phyloP scores from a whole-genome alignment of 2,113 vertebrate species.

The Phaetusa simplex region DNA sequence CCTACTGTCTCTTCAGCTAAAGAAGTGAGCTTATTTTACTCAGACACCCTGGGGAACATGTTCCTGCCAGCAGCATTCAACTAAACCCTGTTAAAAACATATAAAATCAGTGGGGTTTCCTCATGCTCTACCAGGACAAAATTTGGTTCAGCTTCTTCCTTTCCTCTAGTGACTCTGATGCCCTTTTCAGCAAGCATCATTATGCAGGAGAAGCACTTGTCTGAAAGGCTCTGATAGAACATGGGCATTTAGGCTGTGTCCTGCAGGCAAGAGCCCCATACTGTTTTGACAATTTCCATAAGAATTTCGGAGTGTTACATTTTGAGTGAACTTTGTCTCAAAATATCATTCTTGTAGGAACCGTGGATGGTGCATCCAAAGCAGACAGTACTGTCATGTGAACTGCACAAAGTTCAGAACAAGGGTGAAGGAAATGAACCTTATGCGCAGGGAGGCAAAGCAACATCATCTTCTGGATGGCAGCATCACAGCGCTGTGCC shows the following conservation, averaged over 20 bases:
- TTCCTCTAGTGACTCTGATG: neutral
- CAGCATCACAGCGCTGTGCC: neutral
- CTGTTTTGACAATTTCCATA: neutral
- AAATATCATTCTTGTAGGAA: neutral
- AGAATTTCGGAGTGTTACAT: neutral
- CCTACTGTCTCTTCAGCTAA: neutral
- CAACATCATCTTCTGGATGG: neutral
- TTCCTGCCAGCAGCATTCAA: neutral
- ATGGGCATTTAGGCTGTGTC: neutral
- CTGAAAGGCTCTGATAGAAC: neutral
- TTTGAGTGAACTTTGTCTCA: neutral
- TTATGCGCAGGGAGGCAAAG: neutral
- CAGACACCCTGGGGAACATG: neutral
- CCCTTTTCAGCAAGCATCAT: neutral
- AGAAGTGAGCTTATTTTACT: neutral
- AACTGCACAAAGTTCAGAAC: neutral
- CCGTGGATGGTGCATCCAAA: neutral
- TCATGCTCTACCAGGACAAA: neutral
- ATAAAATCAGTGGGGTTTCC: neutral
- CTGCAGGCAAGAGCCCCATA: neutral
- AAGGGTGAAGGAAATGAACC: neutral
- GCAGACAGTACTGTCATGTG: neutral
- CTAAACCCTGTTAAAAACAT: neutral
- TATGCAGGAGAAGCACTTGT: neutral
- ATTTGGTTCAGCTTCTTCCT: neutral